Evolutionary conservation across 2,113 vertebrate species (phyloP).

Genomic region (Rhinolophus sinicus): DNA sequence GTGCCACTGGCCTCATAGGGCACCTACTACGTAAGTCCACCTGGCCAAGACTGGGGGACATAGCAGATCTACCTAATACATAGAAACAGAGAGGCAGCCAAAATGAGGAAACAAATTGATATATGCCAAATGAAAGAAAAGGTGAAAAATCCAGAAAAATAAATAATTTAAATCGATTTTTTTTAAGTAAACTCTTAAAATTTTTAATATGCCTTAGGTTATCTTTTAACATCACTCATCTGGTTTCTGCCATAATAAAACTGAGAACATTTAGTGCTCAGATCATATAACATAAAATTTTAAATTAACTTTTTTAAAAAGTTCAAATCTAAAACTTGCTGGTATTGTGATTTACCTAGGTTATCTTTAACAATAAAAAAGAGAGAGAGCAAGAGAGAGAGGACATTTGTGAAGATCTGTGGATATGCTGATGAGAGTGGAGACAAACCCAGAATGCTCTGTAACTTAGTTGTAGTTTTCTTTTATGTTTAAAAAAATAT

Average conservation of each 20-base stretch:
- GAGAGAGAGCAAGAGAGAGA: not conserved
- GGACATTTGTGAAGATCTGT: not conserved
- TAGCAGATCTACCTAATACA: no score
- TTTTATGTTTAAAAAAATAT: no score
- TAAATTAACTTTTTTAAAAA: not conserved
- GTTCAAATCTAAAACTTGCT: not conserved
- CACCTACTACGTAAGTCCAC: no score
- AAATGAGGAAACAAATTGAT: no score
- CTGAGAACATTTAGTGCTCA: not conserved
- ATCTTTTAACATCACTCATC: not conserved
- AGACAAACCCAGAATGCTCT: not conserved
- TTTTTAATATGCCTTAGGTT: not conserved
- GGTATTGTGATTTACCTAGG: not conserved
- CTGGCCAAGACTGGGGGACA: no score
- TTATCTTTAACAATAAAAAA: not conserved
- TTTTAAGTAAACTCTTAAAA: not conserved
- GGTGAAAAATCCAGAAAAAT: no score
- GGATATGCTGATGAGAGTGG: not conserved
- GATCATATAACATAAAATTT: not conserved
- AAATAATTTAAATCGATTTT: not conserved
- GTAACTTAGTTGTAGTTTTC: not conserved
- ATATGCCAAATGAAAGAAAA: no score
- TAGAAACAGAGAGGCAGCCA: no score
- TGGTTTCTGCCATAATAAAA: not conserved
- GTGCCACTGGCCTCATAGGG: no score